Base-by-base conservation (phyloP, 2,888 invertebrate species). In the Rhyacophila evoluta region DNA sequence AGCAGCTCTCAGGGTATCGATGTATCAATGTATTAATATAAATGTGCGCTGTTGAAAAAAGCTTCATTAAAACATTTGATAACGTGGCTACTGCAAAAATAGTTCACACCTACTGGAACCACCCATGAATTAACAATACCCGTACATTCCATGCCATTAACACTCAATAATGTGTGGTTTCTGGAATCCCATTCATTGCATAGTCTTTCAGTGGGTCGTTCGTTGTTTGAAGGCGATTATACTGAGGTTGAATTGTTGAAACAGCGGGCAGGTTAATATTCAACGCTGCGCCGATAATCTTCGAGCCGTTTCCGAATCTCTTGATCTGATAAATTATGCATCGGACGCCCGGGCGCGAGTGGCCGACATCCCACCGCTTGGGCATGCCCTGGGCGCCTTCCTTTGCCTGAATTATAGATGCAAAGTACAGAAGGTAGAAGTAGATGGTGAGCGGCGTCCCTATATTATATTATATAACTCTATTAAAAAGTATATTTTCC, bases 321-420 rank as follows among this genome's bases (percentile, higher is more conserved):
- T 75, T 33, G 68, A 75, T 75, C 75, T 37, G 33, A 33, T 75
- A 68, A 75, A 75, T 75, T 75, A 75, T 75, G 55, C 75, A 67
- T 25, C 33, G 15, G 75, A 36, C 25, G 69, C 33, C 28, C 15
- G 39, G 28, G 41, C 28, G 28, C 74, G 69, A 69, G 69, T 33
- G 69, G 29, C 19, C 39, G 74, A 41, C 29, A 25, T 55, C 19
- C 55, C 19, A 55, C 19, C 55, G 55, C 19, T 55, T 55, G 55
- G 29, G 33, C 15, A n/a, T 33, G 29, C 68, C 68, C 75, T 68
- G 36, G 55, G 29, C 33, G 19, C 29, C 33, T 67, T 75, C 67
- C 75, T 29, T 68, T 36, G 33, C 36, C 67, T 75, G 75, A 75
- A 75, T 75, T 67, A 68, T 75, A 33, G 67, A 75, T 75, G 29